phyloP scores from a whole-genome alignment of 2,797 vertebrate species.

The Enteromius afrohamiltoni region DNA sequence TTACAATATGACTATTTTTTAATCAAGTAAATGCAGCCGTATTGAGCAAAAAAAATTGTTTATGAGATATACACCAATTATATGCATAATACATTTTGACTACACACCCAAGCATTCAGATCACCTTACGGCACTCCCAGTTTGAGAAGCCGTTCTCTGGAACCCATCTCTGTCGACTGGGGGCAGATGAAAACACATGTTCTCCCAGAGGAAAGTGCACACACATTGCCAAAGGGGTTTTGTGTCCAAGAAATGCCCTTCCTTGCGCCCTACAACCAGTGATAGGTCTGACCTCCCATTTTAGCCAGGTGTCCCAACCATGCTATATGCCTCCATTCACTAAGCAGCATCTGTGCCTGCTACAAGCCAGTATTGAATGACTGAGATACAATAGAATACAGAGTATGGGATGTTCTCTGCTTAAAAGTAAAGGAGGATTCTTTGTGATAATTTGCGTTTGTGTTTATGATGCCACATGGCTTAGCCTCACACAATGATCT shows the following conservation, averaged over 20 bases:
- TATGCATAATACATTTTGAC: not conserved
- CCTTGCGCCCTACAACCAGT: constrained; percentile 24
- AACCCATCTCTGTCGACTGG: constrained; percentile 40
- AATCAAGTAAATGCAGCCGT: not conserved
- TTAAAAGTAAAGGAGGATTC: not conserved
- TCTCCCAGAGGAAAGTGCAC: constrained; percentile 42
- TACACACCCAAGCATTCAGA: not conserved
- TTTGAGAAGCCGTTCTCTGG: constrained; percentile 51
- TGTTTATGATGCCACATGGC: not conserved
- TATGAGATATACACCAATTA: not conserved
- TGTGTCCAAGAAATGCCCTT: constrained; percentile 27
- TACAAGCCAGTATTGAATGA: constrained; percentile 12
- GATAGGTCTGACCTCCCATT: constrained; percentile 27
- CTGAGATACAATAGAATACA: not conserved
- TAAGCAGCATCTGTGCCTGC: constrained; percentile 49
- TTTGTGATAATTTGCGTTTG: not conserved
- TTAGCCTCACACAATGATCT: not conserved
- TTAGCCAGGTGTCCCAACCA: constrained; percentile 43
- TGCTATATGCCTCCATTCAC: not conserved
- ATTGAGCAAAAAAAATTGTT: not conserved
- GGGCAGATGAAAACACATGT: constrained; percentile 58
- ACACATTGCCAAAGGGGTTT: constrained; percentile 45
- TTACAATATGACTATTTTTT: not conserved
- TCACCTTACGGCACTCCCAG: constrained; percentile 52
- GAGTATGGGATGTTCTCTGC: not conserved